Base-by-base conservation (phyloP, 2,888 invertebrate genomes). In the Eupithecia vulgata region DNA sequence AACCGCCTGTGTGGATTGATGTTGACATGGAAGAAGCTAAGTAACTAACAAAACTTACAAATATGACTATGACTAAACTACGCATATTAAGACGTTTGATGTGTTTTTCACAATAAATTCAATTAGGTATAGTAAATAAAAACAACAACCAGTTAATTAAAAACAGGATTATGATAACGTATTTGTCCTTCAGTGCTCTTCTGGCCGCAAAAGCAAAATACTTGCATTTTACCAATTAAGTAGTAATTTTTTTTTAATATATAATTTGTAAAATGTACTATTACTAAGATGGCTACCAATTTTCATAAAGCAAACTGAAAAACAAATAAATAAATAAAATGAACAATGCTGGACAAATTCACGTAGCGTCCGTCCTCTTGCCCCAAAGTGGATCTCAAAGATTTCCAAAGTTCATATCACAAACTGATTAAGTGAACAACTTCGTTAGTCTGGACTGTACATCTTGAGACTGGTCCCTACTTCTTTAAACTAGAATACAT, bases 361-460 rank as follows among this genome's bases (percentile, higher is more conserved):
- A 21, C 12, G 10, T 1, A n/a, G n/a, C 52, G 10, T 21, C 8
- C 52, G 10, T 21, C 8, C n/a, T n/a, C 4, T 21, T 3, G 17
- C n/a, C 8, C 21, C 25, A 25, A 57, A 25, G 12, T 57, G 4
- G 25, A 52, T 5, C 13, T 57, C 12, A 25, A 57, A 25, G 8
- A 1, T 13, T 25, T 57, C 21, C 25, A 5, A 25, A 57, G 57
- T 57, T 25, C 25, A 57, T 13, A 57, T 21, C 57, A 57, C 12
- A 13, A 25, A 57, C 57, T 57, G 57, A 57, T 57, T 25, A 57
- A 57, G 25, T 57, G 57, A 25, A 57, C 57, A 57, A 57, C 57
- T 57, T 25, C 57, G 25, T 25, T 57, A 57, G 25, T 13, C 21
- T 52, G 21, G 42, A 15, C 15, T 42, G 30, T 30, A 6, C 37